phyloP scores from a whole-genome alignment of 2,113 vertebrate species.

The Dissostichus mawsoni region DNA sequence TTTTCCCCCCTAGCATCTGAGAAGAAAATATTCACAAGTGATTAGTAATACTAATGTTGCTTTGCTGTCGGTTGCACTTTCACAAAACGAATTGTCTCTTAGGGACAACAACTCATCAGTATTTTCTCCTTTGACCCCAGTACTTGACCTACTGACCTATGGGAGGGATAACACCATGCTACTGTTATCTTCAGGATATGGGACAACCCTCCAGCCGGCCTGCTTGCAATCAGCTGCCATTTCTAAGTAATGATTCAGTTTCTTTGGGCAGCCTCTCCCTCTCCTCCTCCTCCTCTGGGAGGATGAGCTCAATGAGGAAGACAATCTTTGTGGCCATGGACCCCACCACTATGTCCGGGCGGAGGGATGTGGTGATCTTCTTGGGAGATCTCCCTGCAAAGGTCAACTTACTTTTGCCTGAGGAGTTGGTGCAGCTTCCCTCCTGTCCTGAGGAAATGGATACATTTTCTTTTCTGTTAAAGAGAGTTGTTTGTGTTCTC shows the following conservation, averaged over 20 bases:
- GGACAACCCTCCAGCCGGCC: slow-evolving; percentile 6
- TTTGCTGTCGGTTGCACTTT: not conserved
- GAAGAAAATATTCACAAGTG: not conserved
- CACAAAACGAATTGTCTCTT: not conserved
- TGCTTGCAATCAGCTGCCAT: slow-evolving; percentile 23
- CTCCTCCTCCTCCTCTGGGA: not conserved
- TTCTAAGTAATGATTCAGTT: not conserved
- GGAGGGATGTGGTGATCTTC: slow-evolving; percentile 20
- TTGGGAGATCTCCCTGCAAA: slow-evolving; percentile 9
- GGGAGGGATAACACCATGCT: slow-evolving; percentile 6
- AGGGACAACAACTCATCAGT: not conserved
- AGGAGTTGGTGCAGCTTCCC: slow-evolving; percentile 14
- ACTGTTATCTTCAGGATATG: slow-evolving; percentile 12
- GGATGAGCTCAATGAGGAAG: slow-evolving; percentile 12
- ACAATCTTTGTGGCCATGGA: slow-evolving; percentile 1
- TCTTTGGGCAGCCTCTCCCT: slow-evolving; percentile 1
- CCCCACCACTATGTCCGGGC: not conserved
- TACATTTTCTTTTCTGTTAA: not conserved
- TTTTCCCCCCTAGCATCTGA: not conserved
- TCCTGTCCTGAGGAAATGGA: slow-evolving; percentile 11
- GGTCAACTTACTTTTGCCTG: slow-evolving; percentile 18
- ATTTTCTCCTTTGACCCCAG: slow-evolving; percentile 6
- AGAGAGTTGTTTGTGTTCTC: not conserved
- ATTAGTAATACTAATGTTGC: not conserved
- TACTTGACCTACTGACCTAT: not conserved